Evolutionary conservation across 2,113 vertebrate genomes (phyloP).

Genomic region (Pelecanus crispus): DNA sequence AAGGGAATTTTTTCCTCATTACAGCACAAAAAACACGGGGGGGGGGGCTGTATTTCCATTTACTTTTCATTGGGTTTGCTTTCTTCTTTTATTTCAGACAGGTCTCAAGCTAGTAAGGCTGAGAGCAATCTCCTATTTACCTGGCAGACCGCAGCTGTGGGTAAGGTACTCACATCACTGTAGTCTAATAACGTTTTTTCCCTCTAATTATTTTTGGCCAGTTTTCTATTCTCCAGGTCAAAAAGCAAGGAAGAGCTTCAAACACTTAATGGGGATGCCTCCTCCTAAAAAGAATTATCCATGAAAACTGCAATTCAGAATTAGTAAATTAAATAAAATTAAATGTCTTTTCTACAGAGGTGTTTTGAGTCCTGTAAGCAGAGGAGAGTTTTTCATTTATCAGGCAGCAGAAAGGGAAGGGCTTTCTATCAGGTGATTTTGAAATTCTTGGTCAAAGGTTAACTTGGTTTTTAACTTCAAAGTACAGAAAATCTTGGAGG

Average conservation of each 20-base stretch:
- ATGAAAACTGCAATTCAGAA: not conserved
- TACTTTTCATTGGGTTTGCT: not conserved
- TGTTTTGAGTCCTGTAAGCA: not conserved
- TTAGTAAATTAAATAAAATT: not conserved
- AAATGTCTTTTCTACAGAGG: not conserved
- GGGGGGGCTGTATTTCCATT: not conserved
- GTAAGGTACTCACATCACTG: not conserved
- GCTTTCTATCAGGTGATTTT: conserved; percentile 16
- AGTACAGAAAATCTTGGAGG: conserved; percentile 27
- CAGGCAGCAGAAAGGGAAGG: not conserved
- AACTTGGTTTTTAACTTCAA: conserved; percentile 36
- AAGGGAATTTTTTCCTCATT: not conserved
- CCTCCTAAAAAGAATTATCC: not conserved
- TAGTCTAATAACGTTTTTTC: not conserved
- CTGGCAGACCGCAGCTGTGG: not conserved
- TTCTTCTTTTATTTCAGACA: not conserved
- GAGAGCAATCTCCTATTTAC: not conserved
- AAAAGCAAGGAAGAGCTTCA: not conserved
- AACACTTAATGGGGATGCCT: not conserved
- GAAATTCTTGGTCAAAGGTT: conserved; percentile 53
- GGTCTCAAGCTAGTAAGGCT: not conserved
- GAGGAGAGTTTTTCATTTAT: not conserved
- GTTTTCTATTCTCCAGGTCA: not conserved
- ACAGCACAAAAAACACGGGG: not conserved
- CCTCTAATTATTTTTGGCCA: not conserved